Evolutionary conservation across 1,140 invertebrate species (phyloP), one percentile per base, ranked within the genome.

Genomic region (Ceratosolen solmsi): DNA sequence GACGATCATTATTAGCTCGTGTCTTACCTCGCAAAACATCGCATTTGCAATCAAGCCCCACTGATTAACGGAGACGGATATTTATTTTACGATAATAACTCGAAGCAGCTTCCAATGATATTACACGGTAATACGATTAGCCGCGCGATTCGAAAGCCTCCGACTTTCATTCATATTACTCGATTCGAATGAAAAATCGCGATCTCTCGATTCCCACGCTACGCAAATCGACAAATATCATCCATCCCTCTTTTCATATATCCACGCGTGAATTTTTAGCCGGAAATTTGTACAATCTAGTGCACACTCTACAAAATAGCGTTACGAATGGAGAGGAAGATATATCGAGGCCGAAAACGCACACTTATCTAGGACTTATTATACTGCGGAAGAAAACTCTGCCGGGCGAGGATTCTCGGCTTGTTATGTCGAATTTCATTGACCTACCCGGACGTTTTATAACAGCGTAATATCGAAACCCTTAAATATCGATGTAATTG

Each of bases 181-280:
- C 27, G 11, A 36, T 60, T 60, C 25, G 41, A 80, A 73, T 49
- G 41, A 17, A 73, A 46, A 73, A n/a, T n/a, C 46, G 60, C 25
- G 56, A 72, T 80, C 73, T 80, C 33, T 49, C 5, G 41, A 63
- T 51, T 79, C 38, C 33, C n/a, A 33, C 30, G 5, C 41, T 46
- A 54, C 46, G 13, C 54, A 79, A 80, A 80, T 33, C 38, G 38
- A 79, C 20, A 65, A 60, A 58, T 63, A 17, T 56, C 33, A 63
- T 63, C 56, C 56, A 17, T 80, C 20, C 22, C 56, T 7, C 76
- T n/a, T 68, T n/a, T 33, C 22, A 51, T 36, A 54, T 63, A 73
- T 80, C 73, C 79, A 63, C 36, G 5, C 41, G 33, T n/a, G n/a
- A n/a, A n/a, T n/a, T n/a, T n/a, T n/a, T n/a, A n/a, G n/a, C n/a